phyloP scores from a whole-genome alignment of 2,888 invertebrate genomes.

The Scaptomyza flava region DNA sequence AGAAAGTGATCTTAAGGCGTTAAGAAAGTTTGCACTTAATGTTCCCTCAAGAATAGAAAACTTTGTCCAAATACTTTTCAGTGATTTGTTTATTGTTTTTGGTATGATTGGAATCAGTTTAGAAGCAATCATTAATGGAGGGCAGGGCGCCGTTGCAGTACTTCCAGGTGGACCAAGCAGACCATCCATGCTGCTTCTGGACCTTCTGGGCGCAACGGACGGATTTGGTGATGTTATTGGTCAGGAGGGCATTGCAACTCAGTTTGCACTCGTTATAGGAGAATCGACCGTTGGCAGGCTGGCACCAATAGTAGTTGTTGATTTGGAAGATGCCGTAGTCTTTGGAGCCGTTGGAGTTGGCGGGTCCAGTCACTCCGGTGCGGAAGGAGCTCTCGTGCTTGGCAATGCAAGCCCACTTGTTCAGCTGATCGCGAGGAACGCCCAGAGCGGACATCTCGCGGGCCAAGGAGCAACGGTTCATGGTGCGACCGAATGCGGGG shows the following conservation, averaged over 20 bases:
- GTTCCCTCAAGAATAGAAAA: background rate
- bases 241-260: conserved; percentile 64
- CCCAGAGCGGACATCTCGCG: conserved; percentile 70
- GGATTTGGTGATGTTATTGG: conserved; percentile 31
- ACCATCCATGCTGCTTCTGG: conserved; percentile 68
- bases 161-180: conserved; percentile 73
- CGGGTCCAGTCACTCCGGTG: conserved; percentile 83
- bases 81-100: too few species aligned
- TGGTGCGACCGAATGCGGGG: conserved; percentile 56
- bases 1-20: conserved; percentile 36
- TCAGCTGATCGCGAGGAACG: conserved; percentile 66
- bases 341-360: conserved; percentile 84
- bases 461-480: conserved; percentile 74
- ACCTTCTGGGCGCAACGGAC: conserved; percentile 73
- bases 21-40: conserved; percentile 30
- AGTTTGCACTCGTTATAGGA: conserved; percentile 75
- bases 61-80: too few species aligned
- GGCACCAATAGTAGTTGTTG: conserved; percentile 81
- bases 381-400: conserved; percentile 77
- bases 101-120: conserved; percentile 29
- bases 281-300: conserved; percentile 62
- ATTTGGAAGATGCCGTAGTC: conserved; percentile 83
- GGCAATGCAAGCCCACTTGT: conserved; percentile 76
- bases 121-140: conserved; percentile 74
- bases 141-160: conserved; percentile 62